phyloP scores from a whole-genome alignment of 2,888 invertebrate genomes.

The Vesta saturnalis region DNA sequence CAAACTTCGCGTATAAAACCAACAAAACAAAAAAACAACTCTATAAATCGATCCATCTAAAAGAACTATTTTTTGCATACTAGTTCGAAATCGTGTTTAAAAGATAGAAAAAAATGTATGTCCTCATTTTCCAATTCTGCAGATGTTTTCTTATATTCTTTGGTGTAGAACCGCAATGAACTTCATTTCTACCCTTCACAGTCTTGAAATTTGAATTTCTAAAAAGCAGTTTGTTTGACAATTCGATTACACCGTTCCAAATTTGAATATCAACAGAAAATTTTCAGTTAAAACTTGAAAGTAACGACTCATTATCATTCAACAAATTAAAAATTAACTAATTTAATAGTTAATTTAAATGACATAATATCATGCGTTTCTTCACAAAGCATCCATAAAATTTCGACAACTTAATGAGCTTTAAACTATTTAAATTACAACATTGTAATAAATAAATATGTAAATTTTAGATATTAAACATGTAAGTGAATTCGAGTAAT shows the following conservation, averaged over 20 bases:
- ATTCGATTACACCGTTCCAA: conserved; percentile 29
- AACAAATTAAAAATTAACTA: conserved; percentile 18
- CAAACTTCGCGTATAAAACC: background rate
- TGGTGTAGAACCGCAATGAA: conserved; percentile 23
- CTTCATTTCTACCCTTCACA: conserved; percentile 30
- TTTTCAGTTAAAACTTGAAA: conserved; percentile 8
- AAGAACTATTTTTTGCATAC: background rate
- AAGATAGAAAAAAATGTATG: background rate
- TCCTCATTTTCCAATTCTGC: conserved; percentile 16
- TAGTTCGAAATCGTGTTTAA: background rate
- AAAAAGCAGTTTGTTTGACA: conserved; percentile 26
- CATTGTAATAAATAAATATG: too few species aligned
- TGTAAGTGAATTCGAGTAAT: background rate
- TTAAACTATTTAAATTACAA: background rate
- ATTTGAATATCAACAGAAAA: conserved; percentile 25
- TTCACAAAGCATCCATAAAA: background rate
- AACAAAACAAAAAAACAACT: background rate
- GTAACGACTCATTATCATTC: conserved; percentile 10
- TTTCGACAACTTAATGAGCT: background rate
- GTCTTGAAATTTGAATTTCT: conserved; percentile 32
- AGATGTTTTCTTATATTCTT: conserved; percentile 23
- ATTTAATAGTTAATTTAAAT: too few species aligned
- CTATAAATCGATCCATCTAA: background rate
- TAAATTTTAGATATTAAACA: background rate
- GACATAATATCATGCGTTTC: background rate